Evolutionary conservation across 2,113 vertebrate species (phyloP).

Genomic region (Rousettus leschenaultii): DNA sequence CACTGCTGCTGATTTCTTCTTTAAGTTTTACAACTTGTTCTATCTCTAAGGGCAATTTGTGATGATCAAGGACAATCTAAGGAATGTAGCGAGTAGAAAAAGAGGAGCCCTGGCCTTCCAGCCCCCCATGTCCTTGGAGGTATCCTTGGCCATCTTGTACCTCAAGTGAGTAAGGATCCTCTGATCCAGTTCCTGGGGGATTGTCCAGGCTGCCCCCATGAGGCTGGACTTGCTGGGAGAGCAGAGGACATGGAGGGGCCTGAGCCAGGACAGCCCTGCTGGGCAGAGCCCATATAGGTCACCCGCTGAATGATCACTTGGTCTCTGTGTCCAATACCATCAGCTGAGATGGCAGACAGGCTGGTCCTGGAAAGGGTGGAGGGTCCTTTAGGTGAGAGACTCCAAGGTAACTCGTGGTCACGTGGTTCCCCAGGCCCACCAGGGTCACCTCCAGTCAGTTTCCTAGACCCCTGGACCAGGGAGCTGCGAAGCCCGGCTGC

Average conservation of each 20-base stretch:
- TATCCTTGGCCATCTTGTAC: background rate
- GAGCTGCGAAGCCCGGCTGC: too few relatives aligned
- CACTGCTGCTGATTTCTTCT: background rate
- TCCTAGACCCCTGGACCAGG: background rate
- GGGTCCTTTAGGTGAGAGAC: background rate
- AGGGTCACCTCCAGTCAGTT: background rate
- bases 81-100: background rate
- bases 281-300: rapidly evolving
- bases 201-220: rapidly evolving
- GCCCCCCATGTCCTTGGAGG: background rate
- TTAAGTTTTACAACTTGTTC: background rate
- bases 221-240: background rate
- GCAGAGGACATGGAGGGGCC: rapidly evolving
- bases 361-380: background rate
- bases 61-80: background rate
- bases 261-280: rapidly evolving
- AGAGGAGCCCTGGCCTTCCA: background rate
- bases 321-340: background rate
- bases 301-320: rapidly evolving
- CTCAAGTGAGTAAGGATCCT: background rate
- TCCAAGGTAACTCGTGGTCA: background rate
- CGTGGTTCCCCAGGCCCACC: background rate
- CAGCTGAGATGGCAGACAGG: background rate
- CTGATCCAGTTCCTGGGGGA: background rate
- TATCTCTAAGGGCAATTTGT: background rate